A percentile compares a stretch with the other conserved stretches of the same genome.
These are phyloP conservation scores for Sebastes fasciatus DNA, from an alignment of 2,113 vertebrate species.

Conservation along the genomic window DNA sequence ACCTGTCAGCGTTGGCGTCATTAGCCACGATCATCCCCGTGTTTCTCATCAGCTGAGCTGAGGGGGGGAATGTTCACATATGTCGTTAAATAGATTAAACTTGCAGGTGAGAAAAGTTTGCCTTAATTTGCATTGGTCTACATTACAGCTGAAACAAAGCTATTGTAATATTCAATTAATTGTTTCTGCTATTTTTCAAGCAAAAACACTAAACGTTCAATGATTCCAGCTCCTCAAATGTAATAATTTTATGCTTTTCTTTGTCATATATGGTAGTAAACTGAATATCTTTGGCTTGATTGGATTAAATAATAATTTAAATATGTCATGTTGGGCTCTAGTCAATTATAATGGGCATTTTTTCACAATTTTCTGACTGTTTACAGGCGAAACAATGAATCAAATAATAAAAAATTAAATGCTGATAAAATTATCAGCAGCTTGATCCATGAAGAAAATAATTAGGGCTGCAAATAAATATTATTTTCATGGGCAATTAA, in stretches of 20 bases:
- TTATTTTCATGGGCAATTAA: too few relatives aligned
- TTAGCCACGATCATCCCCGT: constrained; percentile 95
- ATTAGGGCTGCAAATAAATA: too few relatives aligned
- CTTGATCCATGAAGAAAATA: background rate
- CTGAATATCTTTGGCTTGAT: background rate
- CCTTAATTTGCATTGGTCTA: background rate
- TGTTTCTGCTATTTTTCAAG: background rate
- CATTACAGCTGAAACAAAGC: background rate
- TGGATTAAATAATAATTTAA: background rate
- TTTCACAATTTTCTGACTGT: background rate
- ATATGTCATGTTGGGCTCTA: background rate
- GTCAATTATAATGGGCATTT: background rate
- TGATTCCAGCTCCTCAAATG: background rate
- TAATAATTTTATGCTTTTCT: background rate
- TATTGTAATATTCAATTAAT: background rate
- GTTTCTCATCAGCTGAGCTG: constrained; percentile 98
- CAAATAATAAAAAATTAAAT: too few relatives aligned
- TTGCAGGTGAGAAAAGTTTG: background rate
- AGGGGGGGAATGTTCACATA: background rate
- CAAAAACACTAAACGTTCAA: background rate
- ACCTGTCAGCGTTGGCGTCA: constrained; percentile 89
- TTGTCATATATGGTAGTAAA: background rate
- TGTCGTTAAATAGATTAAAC: background rate
- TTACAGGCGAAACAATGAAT: background rate
- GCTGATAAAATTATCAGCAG: background rate